These are phyloP conservation scores for Probosciger aterrimus DNA, from an alignment of 2,113 vertebrate species.

Conservation along the genomic window DNA sequence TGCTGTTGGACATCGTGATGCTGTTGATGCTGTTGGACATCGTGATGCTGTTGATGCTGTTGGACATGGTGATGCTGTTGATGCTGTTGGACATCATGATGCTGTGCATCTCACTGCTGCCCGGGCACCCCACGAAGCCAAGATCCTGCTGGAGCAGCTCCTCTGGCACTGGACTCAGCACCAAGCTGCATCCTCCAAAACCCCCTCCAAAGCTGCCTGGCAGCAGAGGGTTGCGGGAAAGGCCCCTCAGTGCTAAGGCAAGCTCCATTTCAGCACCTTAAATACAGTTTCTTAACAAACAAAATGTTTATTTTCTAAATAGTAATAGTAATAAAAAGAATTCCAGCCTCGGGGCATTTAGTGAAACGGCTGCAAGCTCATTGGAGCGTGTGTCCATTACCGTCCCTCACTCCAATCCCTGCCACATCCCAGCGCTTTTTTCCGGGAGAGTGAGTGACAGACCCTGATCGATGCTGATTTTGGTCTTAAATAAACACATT, in stretches of 20 bases:
- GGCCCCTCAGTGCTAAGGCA: neutral
- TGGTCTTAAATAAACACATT: neutral
- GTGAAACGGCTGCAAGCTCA: conserved; percentile 27
- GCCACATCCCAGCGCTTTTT: neutral
- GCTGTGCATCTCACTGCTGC: neutral
- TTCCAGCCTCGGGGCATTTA: neutral
- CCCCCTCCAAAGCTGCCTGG: neutral
- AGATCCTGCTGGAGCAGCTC: neutral
- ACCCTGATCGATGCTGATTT: conserved; percentile 1
- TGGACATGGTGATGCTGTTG: rapidly evolving
- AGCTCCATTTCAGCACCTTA: conserved; percentile 11
- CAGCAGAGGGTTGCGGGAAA: neutral
- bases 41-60: too few species aligned
- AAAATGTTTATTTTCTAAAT: conserved; percentile 54
- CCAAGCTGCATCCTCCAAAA: neutral
- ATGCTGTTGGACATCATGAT: too few species aligned
- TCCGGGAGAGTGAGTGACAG: neutral
- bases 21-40: too few species aligned
- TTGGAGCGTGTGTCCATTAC: conserved; percentile 43
- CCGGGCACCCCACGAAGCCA: neutral
- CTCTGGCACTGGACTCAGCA: neutral
- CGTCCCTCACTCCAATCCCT: neutral
- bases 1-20: too few species aligned
- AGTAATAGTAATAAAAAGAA: neutral
- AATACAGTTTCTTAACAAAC: conserved; percentile 16